These are phyloP conservation scores for Smittia aterrima DNA, from an alignment of 2,888 invertebrate genomes.

Conservation along the genomic window DNA sequence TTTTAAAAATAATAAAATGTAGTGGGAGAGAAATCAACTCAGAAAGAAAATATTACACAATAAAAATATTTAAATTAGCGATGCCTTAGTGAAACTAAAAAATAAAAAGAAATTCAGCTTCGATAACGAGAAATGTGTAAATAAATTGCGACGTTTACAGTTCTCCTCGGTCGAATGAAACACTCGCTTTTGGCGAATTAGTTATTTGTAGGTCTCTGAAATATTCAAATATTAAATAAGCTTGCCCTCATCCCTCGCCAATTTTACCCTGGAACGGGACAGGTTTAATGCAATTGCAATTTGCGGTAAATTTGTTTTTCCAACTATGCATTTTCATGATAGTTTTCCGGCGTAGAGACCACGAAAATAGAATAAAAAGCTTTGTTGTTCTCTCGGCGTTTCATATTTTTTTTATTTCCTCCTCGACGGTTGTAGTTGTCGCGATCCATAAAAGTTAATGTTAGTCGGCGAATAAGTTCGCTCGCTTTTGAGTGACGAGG, in stretches of 20 bases:
- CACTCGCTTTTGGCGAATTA: too few species aligned
- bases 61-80: too few species aligned
- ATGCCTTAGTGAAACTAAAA: too few species aligned
- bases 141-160: too few species aligned
- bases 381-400: too few species aligned
- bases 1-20: constrained; percentile 9
- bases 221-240: too few species aligned
- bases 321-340: neutral
- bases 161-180: too few species aligned
- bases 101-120: too few species aligned
- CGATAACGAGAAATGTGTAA: too few species aligned
- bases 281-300: constrained; percentile 17
- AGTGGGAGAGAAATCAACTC: neutral
- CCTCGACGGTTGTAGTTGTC: neutral
- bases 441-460: neutral
- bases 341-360: neutral
- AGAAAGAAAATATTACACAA: too few species aligned
- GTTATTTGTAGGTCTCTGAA: too few species aligned
- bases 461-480: neutral
- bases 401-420: neutral
- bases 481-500: neutral
- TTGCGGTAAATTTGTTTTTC: neutral
- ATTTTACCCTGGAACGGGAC: neutral
- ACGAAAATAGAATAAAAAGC: neutral
- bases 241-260: too few species aligned